A percentile compares a stretch with the other conserved stretches of the same genome.
phyloP scores from a whole-genome alignment of 2,797 vertebrate genomes.

The Helarctos malayanus region DNA sequence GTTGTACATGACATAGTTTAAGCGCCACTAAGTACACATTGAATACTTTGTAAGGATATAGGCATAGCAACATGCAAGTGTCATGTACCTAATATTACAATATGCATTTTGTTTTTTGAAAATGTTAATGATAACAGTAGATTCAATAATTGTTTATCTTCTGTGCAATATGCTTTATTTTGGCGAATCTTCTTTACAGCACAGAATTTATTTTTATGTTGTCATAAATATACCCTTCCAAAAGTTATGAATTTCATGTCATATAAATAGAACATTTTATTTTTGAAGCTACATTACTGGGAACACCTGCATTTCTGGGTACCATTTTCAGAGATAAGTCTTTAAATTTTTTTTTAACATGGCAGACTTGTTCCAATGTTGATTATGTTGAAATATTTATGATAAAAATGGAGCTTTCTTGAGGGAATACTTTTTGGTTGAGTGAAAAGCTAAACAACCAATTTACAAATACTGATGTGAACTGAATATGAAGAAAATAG shows the following conservation, averaged over 20 bases:
- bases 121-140: constrained; percentile 83
- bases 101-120: constrained; percentile 91
- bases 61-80: constrained; percentile 92
- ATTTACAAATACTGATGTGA: constrained; percentile 77
- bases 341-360: constrained; percentile 84
- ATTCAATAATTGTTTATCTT: constrained; percentile 80
- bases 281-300: constrained; percentile 78
- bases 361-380: constrained; percentile 78
- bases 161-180: constrained; percentile 88
- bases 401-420: constrained; percentile 81
- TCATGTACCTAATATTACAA: constrained; percentile 92
- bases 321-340: constrained; percentile 81
- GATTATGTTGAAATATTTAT: constrained; percentile 75
- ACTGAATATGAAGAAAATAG: constrained; percentile 75
- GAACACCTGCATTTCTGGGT: constrained; percentile 76
- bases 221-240: constrained; percentile 81
- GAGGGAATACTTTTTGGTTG: constrained; percentile 75
- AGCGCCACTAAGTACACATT: constrained; percentile 92
- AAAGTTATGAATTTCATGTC: constrained; percentile 76
- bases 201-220: constrained; percentile 74
- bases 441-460: constrained; percentile 79
- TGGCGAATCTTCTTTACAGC: constrained; percentile 61
- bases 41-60: constrained; percentile 93
- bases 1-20: constrained; percentile 91
- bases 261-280: constrained; percentile 76